These are phyloP conservation scores for Corydoras maculifer DNA, from an alignment of 2,113 vertebrate genomes.

Conservation along the genomic window DNA sequence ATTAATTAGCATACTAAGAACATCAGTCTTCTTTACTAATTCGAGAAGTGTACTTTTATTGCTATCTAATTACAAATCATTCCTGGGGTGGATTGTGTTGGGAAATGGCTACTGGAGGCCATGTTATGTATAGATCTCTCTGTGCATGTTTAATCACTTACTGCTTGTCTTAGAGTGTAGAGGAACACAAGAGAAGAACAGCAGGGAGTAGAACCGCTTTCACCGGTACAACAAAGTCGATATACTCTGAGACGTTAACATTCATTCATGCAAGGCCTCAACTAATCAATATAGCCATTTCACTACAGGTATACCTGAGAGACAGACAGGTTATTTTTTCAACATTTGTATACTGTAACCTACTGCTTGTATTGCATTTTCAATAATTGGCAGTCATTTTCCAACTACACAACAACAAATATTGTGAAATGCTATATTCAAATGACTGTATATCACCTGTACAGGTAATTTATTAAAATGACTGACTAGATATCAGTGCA, in stretches of 20 bases:
- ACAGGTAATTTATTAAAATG: too few species aligned
- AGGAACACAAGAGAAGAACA: slow-evolving; percentile 28
- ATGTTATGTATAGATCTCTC: not conserved
- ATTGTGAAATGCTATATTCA: too few species aligned
- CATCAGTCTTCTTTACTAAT: too few species aligned
- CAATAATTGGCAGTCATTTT: too few species aligned
- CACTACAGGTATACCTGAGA: slow-evolving; percentile 6
- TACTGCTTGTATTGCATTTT: too few species aligned
- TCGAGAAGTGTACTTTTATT: too few species aligned
- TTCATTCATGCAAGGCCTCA: slow-evolving; percentile 59
- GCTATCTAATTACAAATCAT: too few species aligned
- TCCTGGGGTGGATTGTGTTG: not conserved
- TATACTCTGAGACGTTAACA: slow-evolving; percentile 47
- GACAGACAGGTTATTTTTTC: not conserved
- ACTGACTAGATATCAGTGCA: too few species aligned
- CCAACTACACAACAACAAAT: too few species aligned
- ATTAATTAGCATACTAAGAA: too few species aligned
- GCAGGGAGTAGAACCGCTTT: slow-evolving; percentile 30
- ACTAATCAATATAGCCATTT: slow-evolving; percentile 63
- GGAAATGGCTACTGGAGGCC: not conserved
- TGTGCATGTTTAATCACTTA: slow-evolving; percentile 12
- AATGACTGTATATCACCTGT: too few species aligned
- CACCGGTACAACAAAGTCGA: slow-evolving; percentile 53
- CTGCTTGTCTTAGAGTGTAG: slow-evolving; percentile 27
- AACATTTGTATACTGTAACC: too few species aligned